Evolutionary conservation across 2,797 vertebrate species (phyloP), one percentile per base, ranked within the genome.

Genomic region (Acropternis orthonyx): DNA sequence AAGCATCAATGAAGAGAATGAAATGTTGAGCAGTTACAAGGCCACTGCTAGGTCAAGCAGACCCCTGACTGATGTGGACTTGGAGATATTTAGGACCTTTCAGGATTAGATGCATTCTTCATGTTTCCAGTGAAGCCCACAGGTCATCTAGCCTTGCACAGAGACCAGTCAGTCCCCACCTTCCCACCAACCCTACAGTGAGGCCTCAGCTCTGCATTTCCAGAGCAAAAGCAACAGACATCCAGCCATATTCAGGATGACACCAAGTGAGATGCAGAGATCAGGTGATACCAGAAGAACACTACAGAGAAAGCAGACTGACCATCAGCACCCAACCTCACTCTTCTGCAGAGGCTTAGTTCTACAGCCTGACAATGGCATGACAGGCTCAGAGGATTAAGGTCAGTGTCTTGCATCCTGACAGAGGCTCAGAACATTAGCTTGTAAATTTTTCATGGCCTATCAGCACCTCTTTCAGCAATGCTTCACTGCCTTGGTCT

Each of bases 391-490:
- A 2, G 54, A 66, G 75, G 72, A 89, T 37, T 55, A 75, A 72
- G 51, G 62, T 51, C 82, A 83, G 30, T 28, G 14, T 58, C 88
- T 66, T 89, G 34, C 81, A 85, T 61, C 32, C 72, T 88, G 78
- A 76, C 55, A 79, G 63, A 28, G n/a, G 56, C 54, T 94, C 8
- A 7, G 22, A 76, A 85, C 44, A 43, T 81, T 73, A 85, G 76
- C 79, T 27, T 58, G 54, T 72, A 65, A 66, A 91, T 91, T 85
- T 89, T 94, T 78, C 93, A 85, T 78, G 78, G 49, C 56, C 81
- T 41, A 27, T 46, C 56, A 14, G 7, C 78, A 93, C 81, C 46
- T 92, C 85, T 68, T 75, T 82, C 85, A 88, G 55, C 73, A 72
- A 52, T 2, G 19, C 27, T 92, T 86, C 82, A 43, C 73, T 92